Evolutionary conservation across 2,797 vertebrate species (phyloP).

Genomic region (Limnodromus scolopaceus): DNA sequence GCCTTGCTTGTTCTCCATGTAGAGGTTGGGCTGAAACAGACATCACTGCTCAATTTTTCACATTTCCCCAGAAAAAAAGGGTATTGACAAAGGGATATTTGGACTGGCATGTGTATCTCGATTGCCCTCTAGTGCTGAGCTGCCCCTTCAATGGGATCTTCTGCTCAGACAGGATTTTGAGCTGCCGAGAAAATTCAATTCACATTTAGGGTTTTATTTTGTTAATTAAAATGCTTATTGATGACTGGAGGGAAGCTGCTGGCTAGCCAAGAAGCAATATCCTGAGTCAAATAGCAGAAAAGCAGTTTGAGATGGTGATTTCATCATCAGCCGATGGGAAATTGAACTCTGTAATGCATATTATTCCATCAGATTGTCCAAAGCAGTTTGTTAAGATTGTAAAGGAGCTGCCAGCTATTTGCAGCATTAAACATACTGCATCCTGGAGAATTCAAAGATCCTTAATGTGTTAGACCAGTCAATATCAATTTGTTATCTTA

Average conservation of each 20-base stretch:
- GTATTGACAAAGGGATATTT: not conserved
- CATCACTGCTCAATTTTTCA: not conserved
- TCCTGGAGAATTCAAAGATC: not conserved
- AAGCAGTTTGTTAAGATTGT: not conserved
- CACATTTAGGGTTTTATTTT: conserved; percentile 20
- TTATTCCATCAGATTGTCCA: conserved; percentile 29
- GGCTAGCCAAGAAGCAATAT: conserved; percentile 22
- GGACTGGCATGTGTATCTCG: not conserved
- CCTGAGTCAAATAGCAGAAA: conserved; percentile 39
- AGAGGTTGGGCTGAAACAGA: not conserved
- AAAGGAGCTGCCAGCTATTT: conserved; percentile 17
- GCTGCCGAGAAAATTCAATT: not conserved
- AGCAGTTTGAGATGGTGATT: conserved; percentile 33
- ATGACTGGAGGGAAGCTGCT: not conserved
- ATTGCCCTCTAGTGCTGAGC: conserved; percentile 71
- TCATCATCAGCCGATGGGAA: conserved; percentile 29
- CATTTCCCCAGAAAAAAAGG: not conserved
- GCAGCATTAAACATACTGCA: not conserved
- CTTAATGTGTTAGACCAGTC: conserved; percentile 27
- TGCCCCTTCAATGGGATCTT: not conserved
- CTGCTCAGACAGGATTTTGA: not conserved
- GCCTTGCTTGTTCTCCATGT: not conserved
- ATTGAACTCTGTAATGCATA: not conserved
- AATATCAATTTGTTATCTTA: conserved; percentile 8
- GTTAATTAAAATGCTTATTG: conserved; percentile 54